Percentiles rank a stretch among this genome's conserved stretches.
Evolutionary conservation across 1,140 invertebrate species (phyloP).

Genomic region (Artemia franciscana): DNA sequence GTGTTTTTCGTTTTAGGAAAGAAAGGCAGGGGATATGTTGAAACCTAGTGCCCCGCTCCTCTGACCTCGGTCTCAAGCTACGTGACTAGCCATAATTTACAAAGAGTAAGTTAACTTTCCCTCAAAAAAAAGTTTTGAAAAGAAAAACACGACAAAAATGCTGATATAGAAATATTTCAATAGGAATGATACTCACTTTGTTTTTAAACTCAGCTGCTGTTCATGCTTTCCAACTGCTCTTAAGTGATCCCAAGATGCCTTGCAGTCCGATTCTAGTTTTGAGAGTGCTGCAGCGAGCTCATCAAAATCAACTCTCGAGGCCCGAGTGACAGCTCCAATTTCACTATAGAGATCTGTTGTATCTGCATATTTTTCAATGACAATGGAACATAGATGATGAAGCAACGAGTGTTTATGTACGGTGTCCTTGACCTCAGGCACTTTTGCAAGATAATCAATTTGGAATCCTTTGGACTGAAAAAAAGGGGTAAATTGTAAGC

Average conservation of each 20-base stretch:
- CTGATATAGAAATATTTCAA: neutral
- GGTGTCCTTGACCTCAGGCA: slow-evolving; percentile 97
- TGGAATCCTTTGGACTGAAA: slow-evolving; percentile 78
- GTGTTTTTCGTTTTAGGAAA: too few relatives aligned
- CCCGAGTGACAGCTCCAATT: slow-evolving; percentile 74
- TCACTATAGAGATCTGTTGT: slow-evolving; percentile 91
- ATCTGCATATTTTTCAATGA: slow-evolving; percentile 86
- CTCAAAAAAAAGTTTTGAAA: too few relatives aligned
- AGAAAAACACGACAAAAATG: slow-evolving; percentile 4
- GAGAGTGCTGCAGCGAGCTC: slow-evolving; percentile 59
- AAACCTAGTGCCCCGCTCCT: too few relatives aligned
- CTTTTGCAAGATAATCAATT: slow-evolving; percentile 89
- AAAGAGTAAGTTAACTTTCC: too few relatives aligned
- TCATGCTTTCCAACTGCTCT: slow-evolving; percentile 91
- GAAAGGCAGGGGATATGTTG: too few relatives aligned
- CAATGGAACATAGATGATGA: slow-evolving; percentile 90
- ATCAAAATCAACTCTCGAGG: slow-evolving; percentile 79
- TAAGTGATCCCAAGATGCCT: slow-evolving; percentile 88
- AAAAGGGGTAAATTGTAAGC: slow-evolving; percentile 10
- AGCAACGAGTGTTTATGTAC: slow-evolving; percentile 93
- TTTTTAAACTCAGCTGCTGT: slow-evolving; percentile 54
- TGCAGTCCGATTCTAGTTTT: slow-evolving; percentile 83
- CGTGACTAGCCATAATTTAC: too few relatives aligned
- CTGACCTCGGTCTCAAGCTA: too few relatives aligned
- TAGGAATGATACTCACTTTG: slow-evolving; percentile 32